Percentiles rank a stretch among this genome's conserved stretches.
Conservation (phyloP, 53 echinoderm and acorn worm genomes). For the Antedon mediterranea region DNA sequence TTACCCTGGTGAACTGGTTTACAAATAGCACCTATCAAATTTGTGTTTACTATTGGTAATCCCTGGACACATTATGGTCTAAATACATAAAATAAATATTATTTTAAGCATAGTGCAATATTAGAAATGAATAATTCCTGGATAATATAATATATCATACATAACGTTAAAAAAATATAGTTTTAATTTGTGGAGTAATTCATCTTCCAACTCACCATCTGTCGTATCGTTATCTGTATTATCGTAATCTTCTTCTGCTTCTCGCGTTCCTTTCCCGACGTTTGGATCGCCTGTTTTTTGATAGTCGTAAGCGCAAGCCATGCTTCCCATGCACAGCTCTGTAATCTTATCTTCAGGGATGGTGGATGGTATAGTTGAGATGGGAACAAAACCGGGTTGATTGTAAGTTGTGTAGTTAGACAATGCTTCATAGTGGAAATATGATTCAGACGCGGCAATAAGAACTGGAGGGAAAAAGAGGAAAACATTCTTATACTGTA, state of each 20-base stretch:
- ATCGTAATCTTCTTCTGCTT: constrained; percentile 31
- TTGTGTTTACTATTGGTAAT: too few relatives aligned
- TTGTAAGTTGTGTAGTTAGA: constrained; percentile 41
- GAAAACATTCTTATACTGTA: too few relatives aligned
- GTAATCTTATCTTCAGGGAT: constrained; percentile 28
- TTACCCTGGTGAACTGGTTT: too few relatives aligned
- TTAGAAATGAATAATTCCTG: too few relatives aligned
- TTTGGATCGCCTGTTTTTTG: constrained; percentile 41
- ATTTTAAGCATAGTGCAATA: too few relatives aligned
- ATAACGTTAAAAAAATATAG: background rate
- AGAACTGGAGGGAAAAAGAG: constrained; percentile 27
- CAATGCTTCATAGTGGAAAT: constrained; percentile 67
- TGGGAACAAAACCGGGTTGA: constrained; percentile 22
- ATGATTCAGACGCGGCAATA: constrained; percentile 8
- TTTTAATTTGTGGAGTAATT: too few relatives aligned
- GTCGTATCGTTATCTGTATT: constrained; percentile 14
- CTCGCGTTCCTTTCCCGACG: constrained; percentile 26
- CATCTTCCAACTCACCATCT: constrained; percentile 15
- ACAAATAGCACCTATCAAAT: too few relatives aligned
- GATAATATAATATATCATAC: too few relatives aligned
- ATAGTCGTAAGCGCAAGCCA: constrained; percentile 68
- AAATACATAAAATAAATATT: too few relatives aligned
- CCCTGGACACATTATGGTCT: too few relatives aligned
- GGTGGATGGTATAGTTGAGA: constrained; percentile 7
- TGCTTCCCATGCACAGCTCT: constrained; percentile 38